Base-by-base conservation (phyloP, 2,888 invertebrate genomes). In the Helleia helle region DNA sequence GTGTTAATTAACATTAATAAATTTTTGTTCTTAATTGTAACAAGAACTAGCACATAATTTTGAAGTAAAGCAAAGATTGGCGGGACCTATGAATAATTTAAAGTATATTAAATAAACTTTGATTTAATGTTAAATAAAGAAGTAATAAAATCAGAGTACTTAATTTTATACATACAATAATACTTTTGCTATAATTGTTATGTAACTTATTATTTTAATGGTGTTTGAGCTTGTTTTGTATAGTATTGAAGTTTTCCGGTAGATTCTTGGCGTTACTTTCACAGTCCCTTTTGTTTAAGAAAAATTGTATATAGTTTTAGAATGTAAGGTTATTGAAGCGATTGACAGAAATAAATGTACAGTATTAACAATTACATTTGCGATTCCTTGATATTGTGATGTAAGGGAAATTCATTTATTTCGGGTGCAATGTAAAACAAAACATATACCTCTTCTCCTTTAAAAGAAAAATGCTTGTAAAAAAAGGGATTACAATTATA, bases 251-350 rank as follows among this genome's bases (percentile, higher is more conserved):
- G 4, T 22, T 12, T 2, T 29, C 3, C 14, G 28, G 2, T 18
- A 31, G 30, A 15, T 18, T 22, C 18, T 18, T 2, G 34, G 8
- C 22, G 22, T 22, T 22, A n/a, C n/a, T 22, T 22, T 22, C 12
- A 34, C 2, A 18, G 11, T 22, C 18, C 1, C 15, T 11, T 9
- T 17, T 15, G 31, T 18, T 7, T 18, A 22, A 11, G 22, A 9
- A 34, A 22, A 15, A n/a, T 12, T 34, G 34, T 34, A 34, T 34
- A 22, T 34, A 22, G 2, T 12, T 18, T 29, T 34, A 34, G 34
- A 34, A 9, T 34, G 12, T 34, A 22, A 34, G 34, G 6, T 34
- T 18, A 12, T n/a, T n/a, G n/a, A n/a, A n/a, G n/a, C 4, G 7
- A 34, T 8, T 17, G 18, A 31, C 31, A 34, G 8, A 18, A 12